Evolutionary conservation across 1,140 invertebrate genomes (phyloP), one percentile per base, ranked within the genome.

Genomic region (Pseudomyrmex pallidus): DNA sequence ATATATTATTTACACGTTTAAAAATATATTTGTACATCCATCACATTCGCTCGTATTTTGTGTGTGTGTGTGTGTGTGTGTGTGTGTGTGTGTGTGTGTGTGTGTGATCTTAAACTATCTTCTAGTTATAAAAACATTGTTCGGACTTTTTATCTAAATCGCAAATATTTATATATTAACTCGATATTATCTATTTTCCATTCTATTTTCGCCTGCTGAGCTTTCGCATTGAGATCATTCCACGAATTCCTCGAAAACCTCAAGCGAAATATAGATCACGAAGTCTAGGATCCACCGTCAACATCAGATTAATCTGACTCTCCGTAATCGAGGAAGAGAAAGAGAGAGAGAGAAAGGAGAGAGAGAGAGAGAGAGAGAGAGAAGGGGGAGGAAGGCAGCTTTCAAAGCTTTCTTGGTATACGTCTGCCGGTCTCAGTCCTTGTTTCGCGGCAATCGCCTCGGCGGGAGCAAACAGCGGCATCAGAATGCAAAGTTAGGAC

Each of bases 401-500:
- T 80, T 72, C 66, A 62, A 84, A 85, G 84, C 74, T 86, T 87
- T 87, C 86, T 89, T 87, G 62, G 84, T 83, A 70, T 72, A 67
- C 63, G 59, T 70, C 70, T 70, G 70, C 76, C 74, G 76, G 72
- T 85, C 76, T 70, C 86, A 57, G 78, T 85, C 70, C 73, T 80
- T 88, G 87, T 85, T 82, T 70, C 87, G 77, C 50, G 67, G 84
- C 85, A 89, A 89, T 89, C 87, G 88, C 86, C 84, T 86, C 67
- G 85, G 66, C 63, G 48, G 56, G 82, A 82, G 87, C 84, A 88
- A 85, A 89, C 85, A 84, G 73, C 84, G 59, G 85, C 87, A 83
- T 78, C 70, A 84, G 86, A 83, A 90, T 87, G 76, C 93, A 90
- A 94, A 94, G 92, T 94, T 94, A 91, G 91, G 92, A 94, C 94